Evolutionary conservation across 2,888 invertebrate genomes (phyloP), one percentile per base, ranked within the genome.

Genomic region (Hyposoter dolosus): DNA sequence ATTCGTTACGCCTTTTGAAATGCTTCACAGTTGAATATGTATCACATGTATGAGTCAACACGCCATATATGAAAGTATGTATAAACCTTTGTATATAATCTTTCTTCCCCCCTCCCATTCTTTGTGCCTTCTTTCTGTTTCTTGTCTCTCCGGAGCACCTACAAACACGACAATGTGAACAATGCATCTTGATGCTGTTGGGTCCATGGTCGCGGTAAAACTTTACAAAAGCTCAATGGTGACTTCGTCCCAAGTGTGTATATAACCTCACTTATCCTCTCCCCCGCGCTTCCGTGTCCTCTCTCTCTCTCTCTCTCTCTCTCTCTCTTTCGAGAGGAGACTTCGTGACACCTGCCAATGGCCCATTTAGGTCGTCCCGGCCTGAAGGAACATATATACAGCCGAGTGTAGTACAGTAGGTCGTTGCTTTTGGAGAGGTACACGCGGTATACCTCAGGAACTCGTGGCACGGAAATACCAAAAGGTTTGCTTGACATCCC

Each of bases 321-420:
- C 9, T 74, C 56, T 23, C 71, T 9, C 75, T 47, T 69, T 69
- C 40, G 23, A 47, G 56, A 75, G 50, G n/a, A 77, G 69, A 66
- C 80, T 80, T 81, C 80, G 80, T 84, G 84, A 84, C 84, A 84
- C 84, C 84, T 84, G 84, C 72, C 81, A 47, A 32, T 84, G 80
- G 84, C 76, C 84, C 84, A 84, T 81, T 84, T 81, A 77, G 56
- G 60, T 45, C 35, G 50, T 53, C 50, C 76, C 76, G 69, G 60
- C 53, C 75, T 17, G 66, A 9, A 71, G 63, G 43, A 53, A 65
- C 43, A 60, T 43, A 60, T 19, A 28, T 19, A 45, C 32, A 19
- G 40, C 53, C 47, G 65, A n/a, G 63, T 76, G 71, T 72, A 68
- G 65, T 75, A 76, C 75, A 76, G 63, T 63, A 81, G 72, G 84